A percentile compares a stretch with the other conserved stretches of the same genome.
Evolutionary conservation across 1,140 invertebrate genomes (phyloP).

Genomic region (Doryteuthis pealeii): DNA sequence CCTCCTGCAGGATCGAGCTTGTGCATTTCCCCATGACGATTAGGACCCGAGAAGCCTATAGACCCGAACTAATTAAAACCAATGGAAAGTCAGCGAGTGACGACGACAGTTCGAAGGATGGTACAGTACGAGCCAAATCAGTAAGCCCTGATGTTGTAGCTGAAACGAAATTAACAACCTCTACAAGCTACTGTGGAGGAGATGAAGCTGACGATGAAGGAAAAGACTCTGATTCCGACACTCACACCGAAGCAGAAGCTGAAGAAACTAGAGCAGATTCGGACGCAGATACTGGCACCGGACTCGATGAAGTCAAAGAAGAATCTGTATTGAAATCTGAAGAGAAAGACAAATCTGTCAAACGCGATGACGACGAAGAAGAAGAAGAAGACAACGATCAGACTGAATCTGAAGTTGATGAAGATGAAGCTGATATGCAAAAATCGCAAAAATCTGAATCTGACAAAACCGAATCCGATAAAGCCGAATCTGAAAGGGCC

Average conservation of each 20-base stretch:
- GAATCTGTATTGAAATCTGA: background rate
- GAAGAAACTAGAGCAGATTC: slow-evolving; percentile 30
- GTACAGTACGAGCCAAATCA: too few species aligned
- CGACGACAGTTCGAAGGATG: too few species aligned
- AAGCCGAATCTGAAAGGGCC: background rate
- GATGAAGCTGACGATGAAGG: slow-evolving; percentile 2
- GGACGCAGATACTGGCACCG: slow-evolving; percentile 25
- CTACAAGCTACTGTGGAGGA: background rate
- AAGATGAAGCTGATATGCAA: slow-evolving; percentile 14
- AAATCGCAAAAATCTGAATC: background rate
- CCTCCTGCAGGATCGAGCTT: slow-evolving; percentile 8
- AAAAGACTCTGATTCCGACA: slow-evolving; percentile 19
- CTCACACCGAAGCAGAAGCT: slow-evolving; percentile 15
- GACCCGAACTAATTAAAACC: background rate
- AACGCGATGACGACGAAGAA: slow-evolving; percentile 1
- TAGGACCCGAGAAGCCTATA: background rate
- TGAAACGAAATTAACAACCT: too few species aligned
- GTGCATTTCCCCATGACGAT: background rate
- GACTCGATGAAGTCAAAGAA: slow-evolving; percentile 16
- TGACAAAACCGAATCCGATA: background rate
- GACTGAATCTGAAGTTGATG: background rate
- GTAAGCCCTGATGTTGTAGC: background rate
- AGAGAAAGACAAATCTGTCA: background rate
- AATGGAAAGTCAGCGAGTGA: too few species aligned
- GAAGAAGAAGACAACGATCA: slow-evolving; percentile 6